Base-by-base conservation (phyloP, 2,797 vertebrate species). In the Mus spretus region DNA sequence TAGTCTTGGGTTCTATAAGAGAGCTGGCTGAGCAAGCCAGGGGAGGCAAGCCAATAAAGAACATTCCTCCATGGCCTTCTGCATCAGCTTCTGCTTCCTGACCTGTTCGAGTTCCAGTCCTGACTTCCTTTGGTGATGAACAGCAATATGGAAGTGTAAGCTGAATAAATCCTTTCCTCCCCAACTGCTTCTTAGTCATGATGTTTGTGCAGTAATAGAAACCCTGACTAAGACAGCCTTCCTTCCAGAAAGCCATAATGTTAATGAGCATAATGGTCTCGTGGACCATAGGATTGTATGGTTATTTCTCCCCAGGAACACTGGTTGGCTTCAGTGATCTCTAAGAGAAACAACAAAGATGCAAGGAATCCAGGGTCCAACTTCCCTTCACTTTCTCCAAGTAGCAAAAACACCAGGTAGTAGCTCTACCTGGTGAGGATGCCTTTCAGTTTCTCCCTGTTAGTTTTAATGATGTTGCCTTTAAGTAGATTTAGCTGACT, bases 391-490 rank as follows among this genome's bases (percentile, higher is more conserved):
- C 70, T 89, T 94, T 96, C 92, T 97, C 96, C 96, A 97, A 96
- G 91, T 79, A 97, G 94, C 96, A 97, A 97, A 97, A 91, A 44
- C 44, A 44, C 37, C 37, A 40, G 37, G 37, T 61, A 97, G 97
- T 95, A 97, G 96, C 94, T 94, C 97, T 96, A 89, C 86, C 97
- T 55, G 61, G 90, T 95, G 94, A 98, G 86, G 96, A 96, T 72
- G 5, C 81, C 53, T 74, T 94, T 94, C 86, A 83, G 63, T 95
- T 90, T 93, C 75, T 91, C 93, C 72, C 40, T 90, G 94, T 96
- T 96, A 95, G 2, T 24, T 98, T 97, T 96, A 95, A 86, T 92
- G 24, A 44, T 85, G 97, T 85, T 82, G 95, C 84, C 96, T 77
- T 96, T 95, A 70, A 96, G 97, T 95, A 96, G 50, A 97, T 92